A percentile compares a stretch with the other conserved stretches of the same genome.
These are phyloP conservation scores for Volucella bombylans DNA, from an alignment of 2,888 invertebrate species.

Conservation along the genomic window DNA sequence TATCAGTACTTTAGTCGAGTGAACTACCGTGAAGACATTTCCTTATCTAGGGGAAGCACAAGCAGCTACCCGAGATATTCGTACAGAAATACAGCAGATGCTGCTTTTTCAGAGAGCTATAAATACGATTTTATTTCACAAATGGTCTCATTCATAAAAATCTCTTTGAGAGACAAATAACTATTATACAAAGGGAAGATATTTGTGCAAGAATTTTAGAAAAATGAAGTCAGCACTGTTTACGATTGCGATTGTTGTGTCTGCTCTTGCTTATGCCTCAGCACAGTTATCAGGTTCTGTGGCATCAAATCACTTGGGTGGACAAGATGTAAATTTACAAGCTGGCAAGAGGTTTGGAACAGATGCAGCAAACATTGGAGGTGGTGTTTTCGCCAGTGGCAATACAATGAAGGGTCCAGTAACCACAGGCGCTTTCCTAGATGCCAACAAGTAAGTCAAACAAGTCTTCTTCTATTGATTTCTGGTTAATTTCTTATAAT, in stretches of 20 bases:
- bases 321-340: slow-evolving; percentile 70
- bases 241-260: neutral
- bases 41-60: slow-evolving; percentile 25
- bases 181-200: neutral
- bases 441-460: slow-evolving; percentile 77
- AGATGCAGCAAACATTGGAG: slow-evolving; percentile 74
- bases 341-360: slow-evolving; percentile 75
- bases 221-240: slow-evolving; percentile 35
- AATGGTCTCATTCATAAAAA: slow-evolving; percentile 8
- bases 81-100: too few species aligned
- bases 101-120: neutral
- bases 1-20: neutral
- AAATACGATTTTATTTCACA: neutral
- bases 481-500: neutral
- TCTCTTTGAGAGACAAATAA: neutral
- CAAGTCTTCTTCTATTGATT: neutral
- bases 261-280: neutral
- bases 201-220: neutral
- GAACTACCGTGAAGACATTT: slow-evolving; percentile 1
- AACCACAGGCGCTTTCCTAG: slow-evolving; percentile 77
- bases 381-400: slow-evolving; percentile 78
- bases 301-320: slow-evolving; percentile 76
- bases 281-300: slow-evolving; percentile 68
- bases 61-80: neutral
- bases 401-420: slow-evolving; percentile 76